A percentile compares a stretch with the other conserved stretches of the same genome.
Evolutionary conservation across 2,797 vertebrate genomes (phyloP).

Genomic region (Myripristis jacobus): DNA sequence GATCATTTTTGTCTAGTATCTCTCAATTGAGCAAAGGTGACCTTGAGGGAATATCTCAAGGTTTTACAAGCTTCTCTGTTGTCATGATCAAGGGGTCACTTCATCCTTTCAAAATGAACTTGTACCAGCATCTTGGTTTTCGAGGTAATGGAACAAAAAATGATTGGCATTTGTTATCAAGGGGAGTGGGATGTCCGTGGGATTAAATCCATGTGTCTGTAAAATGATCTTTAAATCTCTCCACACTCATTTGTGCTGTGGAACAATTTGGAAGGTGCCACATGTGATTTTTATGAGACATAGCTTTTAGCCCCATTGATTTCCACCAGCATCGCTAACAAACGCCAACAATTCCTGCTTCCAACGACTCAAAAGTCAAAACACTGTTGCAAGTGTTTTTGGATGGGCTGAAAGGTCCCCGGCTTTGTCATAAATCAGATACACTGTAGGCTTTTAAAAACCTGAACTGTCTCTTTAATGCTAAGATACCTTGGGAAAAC

Average conservation of each 20-base stretch:
- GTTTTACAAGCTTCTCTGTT: constrained; percentile 1
- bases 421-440: constrained; percentile 38
- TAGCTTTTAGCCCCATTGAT: neutral
- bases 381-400: constrained; percentile 21
- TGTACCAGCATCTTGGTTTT: constrained; percentile 25
- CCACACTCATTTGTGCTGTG: too few relatives aligned
- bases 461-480: constrained; percentile 52
- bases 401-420: constrained; percentile 34
- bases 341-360: constrained; percentile 11
- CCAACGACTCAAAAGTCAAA: constrained; percentile 22
- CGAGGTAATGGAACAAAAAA: constrained; percentile 24
- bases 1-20: constrained; percentile 20
- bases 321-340: constrained; percentile 10
- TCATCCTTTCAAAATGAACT: constrained; percentile 31
- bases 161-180: constrained; percentile 30
- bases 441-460: constrained; percentile 41
- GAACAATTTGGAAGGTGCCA: constrained; percentile 22
- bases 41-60: constrained; percentile 10
- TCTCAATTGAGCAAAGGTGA: constrained; percentile 31
- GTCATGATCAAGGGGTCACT: constrained; percentile 25
- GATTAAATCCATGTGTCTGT: constrained; percentile 38
- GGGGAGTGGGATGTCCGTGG: constrained; percentile 3
- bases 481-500: constrained; percentile 37
- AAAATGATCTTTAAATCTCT: constrained; percentile 22
- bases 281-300: constrained; percentile 23